Evolutionary conservation across 2,888 invertebrate species (phyloP).

Genomic region (Torymus texanus): DNA sequence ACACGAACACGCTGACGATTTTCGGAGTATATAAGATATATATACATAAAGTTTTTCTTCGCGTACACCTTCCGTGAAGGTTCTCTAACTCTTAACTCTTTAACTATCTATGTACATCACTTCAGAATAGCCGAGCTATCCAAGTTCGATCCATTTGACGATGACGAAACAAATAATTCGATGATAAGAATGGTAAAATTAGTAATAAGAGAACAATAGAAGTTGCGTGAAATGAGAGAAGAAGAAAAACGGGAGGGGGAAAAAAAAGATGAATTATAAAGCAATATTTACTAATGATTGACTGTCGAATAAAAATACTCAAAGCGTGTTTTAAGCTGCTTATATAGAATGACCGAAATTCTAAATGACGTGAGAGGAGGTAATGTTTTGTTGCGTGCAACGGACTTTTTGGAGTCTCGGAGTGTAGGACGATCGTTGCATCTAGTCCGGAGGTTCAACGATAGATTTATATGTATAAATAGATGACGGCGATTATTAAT

Average conservation of each 20-base stretch:
- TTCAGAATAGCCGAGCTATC: slow-evolving; percentile 12
- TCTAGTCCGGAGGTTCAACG: slow-evolving; percentile 52
- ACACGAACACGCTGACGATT: too few species aligned
- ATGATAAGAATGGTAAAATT: slow-evolving; percentile 46
- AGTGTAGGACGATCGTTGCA: slow-evolving; percentile 40
- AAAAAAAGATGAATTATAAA: slow-evolving; percentile 30
- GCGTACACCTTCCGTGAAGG: slow-evolving; percentile 52
- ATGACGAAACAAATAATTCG: slow-evolving; percentile 7
- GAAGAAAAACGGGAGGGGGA: too few species aligned
- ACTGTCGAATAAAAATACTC: slow-evolving; percentile 48
- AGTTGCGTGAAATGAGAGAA: too few species aligned
- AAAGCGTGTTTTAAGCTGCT: slow-evolving; percentile 10
- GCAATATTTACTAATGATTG: slow-evolving; percentile 43
- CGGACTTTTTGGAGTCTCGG: slow-evolving; percentile 18
- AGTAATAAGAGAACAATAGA: slow-evolving; percentile 41
- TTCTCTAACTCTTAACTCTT: not conserved
- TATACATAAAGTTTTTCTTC: slow-evolving; percentile 24
- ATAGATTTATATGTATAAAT: slow-evolving; percentile 1
- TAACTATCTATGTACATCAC: too few species aligned
- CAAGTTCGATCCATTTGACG: slow-evolving; percentile 36
- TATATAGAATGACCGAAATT: slow-evolving; percentile 32
- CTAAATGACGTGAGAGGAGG: slow-evolving; percentile 22
- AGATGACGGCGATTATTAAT: slow-evolving; percentile 18
- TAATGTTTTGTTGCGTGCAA: slow-evolving; percentile 1
- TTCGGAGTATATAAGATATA: too few species aligned